Evolutionary conservation across 2,797 vertebrate genomes (phyloP), one percentile per base, ranked within the genome.

Genomic region (Pygocentrus nattereri): DNA sequence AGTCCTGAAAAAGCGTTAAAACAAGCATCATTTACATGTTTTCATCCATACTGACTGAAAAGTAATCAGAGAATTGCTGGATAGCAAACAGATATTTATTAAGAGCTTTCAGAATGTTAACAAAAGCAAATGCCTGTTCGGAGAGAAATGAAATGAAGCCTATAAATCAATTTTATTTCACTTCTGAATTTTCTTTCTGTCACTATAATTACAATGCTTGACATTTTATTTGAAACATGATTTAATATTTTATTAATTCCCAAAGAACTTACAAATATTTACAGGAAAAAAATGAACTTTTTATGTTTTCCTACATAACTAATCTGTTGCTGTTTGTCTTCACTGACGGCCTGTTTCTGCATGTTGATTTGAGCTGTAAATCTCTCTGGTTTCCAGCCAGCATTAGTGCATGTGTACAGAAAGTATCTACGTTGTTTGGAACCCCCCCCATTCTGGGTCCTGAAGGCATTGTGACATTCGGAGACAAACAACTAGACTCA

Each of bases 401-500:
- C 81, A 56, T 64, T 83, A 78, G 62, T 58, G 72, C 62, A 61
- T 44, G 73, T 82, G 81, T 82, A 68, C 78, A 58, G 72, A 86
- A 81, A 76, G 76, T 74, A 82, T 83, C 72, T 74, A 25, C 72
- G 76, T 79, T 82, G 73, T 81, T 84, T 79, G 41, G 62, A 74
- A 59, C 69, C 74, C 31, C 50, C n/a, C 65, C 65, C 62, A 52
- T 74, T 82, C 19, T 16, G 64, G 72, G 73, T 49, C 81, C 79
- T 34, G 76, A 76, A 87, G 81, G 73, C 67, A 49, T 85, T 79
- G 76, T 81, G 72, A 82, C 71, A 83, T 79, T 85, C 72, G 50
- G 65, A 85, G 79, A 75, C 76, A 85, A 83, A 84, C 80, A 86
- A 84, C 83, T 82, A 80, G 34, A 76, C 80, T 85, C 83, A 73